A percentile compares a stretch with the other conserved stretches of the same genome.
Conservation (phyloP, 2,797 vertebrate species). For the Pogoniulus pusillus region DNA sequence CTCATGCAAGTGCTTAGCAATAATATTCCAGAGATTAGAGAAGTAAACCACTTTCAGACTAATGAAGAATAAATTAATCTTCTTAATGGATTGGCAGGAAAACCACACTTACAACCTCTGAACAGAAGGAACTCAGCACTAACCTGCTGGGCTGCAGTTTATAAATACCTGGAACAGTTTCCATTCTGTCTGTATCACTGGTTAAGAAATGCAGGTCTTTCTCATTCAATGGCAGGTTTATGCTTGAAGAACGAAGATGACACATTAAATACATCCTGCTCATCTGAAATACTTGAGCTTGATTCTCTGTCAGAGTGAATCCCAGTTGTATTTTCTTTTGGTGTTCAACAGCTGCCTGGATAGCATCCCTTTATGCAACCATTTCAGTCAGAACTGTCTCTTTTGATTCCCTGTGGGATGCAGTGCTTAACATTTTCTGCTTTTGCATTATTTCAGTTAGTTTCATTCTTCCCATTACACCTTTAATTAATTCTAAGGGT, state of each 20-base stretch:
- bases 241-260: not conserved
- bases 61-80: not conserved
- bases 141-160: slow-evolving; percentile 71
- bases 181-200: slow-evolving; percentile 72
- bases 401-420: not conserved
- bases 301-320: not conserved
- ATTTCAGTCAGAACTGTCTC: slow-evolving; percentile 1
- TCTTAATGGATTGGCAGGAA: not conserved
- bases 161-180: slow-evolving; percentile 72
- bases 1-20: not conserved
- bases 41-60: not conserved
- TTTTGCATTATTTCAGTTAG: slow-evolving; percentile 40
- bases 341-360: not conserved
- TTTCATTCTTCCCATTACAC: slow-evolving; percentile 38
- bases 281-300: not conserved
- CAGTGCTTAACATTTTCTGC: not conserved
- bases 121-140: not conserved
- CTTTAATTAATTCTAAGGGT: slow-evolving; percentile 69
- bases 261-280: slow-evolving; percentile 1
- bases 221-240: slow-evolving; percentile 44
- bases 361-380: not conserved
- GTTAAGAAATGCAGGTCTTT: slow-evolving; percentile 66
- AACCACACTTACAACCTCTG: not conserved
- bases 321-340: not conserved
- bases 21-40: not conserved